Conservation (phyloP, 2,797 vertebrate species). For the Smutsia temminckii region DNA sequence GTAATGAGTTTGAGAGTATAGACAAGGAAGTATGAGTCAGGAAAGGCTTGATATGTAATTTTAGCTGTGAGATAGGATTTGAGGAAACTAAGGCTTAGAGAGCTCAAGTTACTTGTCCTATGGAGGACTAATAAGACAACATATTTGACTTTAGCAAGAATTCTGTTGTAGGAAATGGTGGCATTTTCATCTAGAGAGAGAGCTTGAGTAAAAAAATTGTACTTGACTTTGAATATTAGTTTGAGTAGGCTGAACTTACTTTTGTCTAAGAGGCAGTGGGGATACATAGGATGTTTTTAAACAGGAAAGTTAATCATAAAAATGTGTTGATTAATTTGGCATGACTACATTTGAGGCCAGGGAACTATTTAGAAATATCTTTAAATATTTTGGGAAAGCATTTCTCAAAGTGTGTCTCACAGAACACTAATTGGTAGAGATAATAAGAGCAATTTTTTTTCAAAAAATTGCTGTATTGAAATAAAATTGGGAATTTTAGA, state of each 20-base stretch:
- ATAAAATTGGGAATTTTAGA: neutral
- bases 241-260: neutral
- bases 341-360: neutral
- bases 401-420: slow-evolving; percentile 19
- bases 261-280: neutral
- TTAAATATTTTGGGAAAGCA: slow-evolving; percentile 37
- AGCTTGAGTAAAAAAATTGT: neutral
- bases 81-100: neutral
- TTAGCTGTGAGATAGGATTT: neutral
- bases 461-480: neutral
- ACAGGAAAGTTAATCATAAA: neutral
- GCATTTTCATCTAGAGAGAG: neutral
- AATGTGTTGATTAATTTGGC: neutral
- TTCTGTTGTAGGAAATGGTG: neutral
- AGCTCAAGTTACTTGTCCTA: neutral
- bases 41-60: neutral
- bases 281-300: neutral
- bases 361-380: neutral
- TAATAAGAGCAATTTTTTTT: neutral
- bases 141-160: neutral
- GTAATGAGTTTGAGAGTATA: neutral
- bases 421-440: neutral
- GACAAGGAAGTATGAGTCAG: neutral
- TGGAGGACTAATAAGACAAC: neutral
- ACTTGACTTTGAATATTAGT: neutral